Evolutionary conservation across 2,888 invertebrate species (phyloP).

Genomic region (Chirona hameri): DNA sequence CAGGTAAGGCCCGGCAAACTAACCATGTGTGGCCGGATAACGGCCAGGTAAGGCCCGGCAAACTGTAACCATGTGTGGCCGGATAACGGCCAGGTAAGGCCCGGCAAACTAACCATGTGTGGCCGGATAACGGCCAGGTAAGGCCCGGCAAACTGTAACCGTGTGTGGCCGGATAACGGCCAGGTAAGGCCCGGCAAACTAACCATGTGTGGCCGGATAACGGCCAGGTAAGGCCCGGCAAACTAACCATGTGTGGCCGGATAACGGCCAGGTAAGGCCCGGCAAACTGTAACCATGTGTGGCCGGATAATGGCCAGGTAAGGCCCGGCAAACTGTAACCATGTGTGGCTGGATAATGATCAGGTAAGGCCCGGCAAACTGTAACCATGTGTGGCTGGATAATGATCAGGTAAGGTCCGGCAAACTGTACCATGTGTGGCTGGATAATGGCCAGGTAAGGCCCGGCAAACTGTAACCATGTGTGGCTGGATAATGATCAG

Average conservation of each 20-base stretch:
- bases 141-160: too few species aligned
- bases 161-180: constrained; percentile 45
- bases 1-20: not conserved
- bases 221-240: not conserved
- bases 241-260: constrained; percentile 47
- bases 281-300: too few species aligned
- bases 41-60: not conserved
- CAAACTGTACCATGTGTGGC: too few species aligned
- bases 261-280: constrained; percentile 32
- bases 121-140: constrained; percentile 43
- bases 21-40: constrained; percentile 47
- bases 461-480: too few species aligned
- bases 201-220: constrained; percentile 47
- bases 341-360: constrained; percentile 45
- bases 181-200: not conserved
- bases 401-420: not conserved
- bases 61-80: too few species aligned
- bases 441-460: constrained; percentile 39
- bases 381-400: constrained; percentile 48
- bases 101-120: too few species aligned
- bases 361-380: not conserved
- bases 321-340: too few species aligned
- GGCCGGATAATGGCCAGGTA: constrained; percentile 43
- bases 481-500: constrained; percentile 44
- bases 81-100: constrained; percentile 37